Evolutionary conservation across 2,888 invertebrate species (phyloP).

Genomic region (Athalia rosae): DNA sequence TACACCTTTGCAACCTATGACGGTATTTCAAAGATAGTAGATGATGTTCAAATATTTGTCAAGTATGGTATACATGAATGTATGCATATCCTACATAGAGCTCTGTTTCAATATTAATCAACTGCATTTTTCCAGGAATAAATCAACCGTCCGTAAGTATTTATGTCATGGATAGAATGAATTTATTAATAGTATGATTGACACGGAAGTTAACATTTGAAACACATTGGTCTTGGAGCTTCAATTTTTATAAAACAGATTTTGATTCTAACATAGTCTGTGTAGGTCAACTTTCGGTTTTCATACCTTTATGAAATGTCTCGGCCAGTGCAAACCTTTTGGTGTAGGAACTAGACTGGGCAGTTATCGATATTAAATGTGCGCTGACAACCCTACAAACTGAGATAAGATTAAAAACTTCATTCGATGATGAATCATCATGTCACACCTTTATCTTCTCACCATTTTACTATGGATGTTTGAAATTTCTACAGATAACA

Average conservation of each 20-base stretch:
- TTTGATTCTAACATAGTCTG: background rate
- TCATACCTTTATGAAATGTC: background rate
- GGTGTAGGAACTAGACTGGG: conserved; percentile 9
- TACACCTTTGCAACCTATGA: background rate
- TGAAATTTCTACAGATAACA: background rate
- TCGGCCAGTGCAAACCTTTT: background rate
- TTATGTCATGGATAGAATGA: background rate
- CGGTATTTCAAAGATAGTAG: conserved; percentile 33
- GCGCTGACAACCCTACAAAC: conserved; percentile 58
- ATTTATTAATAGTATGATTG: background rate
- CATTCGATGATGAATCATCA: conserved; percentile 17
- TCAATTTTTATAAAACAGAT: background rate
- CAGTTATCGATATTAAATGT: conserved; percentile 21
- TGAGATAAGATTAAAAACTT: conserved; percentile 63
- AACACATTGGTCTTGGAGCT: background rate
- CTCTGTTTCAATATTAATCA: conserved; percentile 39
- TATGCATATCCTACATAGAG: conserved; percentile 17
- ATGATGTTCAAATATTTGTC: conserved; percentile 56
- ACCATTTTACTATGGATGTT: background rate
- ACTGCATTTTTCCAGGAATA: background rate
- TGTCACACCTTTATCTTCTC: background rate
- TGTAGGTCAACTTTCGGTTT: background rate
- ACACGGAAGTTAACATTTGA: background rate
- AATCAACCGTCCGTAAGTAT: conserved; percentile 9
- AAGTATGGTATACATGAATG: conserved; percentile 42